Evolutionary conservation across 2,797 vertebrate species (phyloP).

Genomic region (Prionace glauca): DNA sequence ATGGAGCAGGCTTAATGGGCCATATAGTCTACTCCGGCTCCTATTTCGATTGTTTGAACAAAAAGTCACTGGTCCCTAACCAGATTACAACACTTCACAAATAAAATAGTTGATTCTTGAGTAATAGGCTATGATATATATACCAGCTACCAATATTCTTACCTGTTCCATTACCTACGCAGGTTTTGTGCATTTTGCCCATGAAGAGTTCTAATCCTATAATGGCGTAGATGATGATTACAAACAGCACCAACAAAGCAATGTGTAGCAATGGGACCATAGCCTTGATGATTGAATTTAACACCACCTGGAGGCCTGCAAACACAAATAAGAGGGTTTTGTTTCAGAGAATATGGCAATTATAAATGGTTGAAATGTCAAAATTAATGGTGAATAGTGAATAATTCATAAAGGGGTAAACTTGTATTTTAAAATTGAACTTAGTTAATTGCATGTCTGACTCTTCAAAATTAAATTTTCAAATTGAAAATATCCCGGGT

Average conservation of each 20-base stretch:
- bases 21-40: no score
- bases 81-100: background rate
- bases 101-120: background rate
- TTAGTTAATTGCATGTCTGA: background rate
- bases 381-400: background rate
- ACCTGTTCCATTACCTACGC: constrained; percentile 65
- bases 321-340: constrained; percentile 43
- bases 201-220: constrained; percentile 98
- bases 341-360: background rate
- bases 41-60: no score
- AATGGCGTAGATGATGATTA: constrained; percentile 98
- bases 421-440: background rate
- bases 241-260: constrained; percentile 93
- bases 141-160: constrained; percentile 41
- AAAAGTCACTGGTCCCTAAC: no score
- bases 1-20: no score
- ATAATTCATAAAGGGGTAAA: background rate
- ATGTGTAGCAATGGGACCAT: constrained; percentile 98
- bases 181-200: constrained; percentile 98
- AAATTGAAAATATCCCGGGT: background rate
- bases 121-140: background rate
- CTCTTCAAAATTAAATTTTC: background rate
- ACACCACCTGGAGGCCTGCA: constrained; percentile 93
- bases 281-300: constrained; percentile 99
- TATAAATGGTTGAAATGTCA: background rate